A percentile compares a stretch with the other conserved stretches of the same genome.
These are phyloP conservation scores for Callyntrura sp. DNA, from an alignment of 2,888 invertebrate genomes.

Conservation along the genomic window DNA sequence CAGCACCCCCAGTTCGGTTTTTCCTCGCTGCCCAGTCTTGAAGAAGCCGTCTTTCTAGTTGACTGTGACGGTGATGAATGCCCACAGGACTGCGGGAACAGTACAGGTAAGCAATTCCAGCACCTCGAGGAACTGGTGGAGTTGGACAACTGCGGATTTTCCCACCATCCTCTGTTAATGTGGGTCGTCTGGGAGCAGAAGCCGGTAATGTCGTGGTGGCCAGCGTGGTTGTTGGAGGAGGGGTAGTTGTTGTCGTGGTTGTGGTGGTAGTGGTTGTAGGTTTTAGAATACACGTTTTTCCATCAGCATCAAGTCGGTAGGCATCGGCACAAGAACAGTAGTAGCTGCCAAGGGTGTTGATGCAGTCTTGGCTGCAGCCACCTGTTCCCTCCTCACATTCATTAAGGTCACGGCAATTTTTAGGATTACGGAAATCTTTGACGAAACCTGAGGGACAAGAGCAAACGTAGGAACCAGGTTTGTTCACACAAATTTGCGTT, in stretches of 20 bases:
- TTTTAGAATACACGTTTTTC: conserved; percentile 80
- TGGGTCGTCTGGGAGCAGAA: conserved; percentile 11
- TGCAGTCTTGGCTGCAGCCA: conserved; percentile 84
- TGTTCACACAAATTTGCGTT: conserved; percentile 87
- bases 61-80: conserved; percentile 83
- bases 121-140: conserved; percentile 83
- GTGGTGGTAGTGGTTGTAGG: conserved; percentile 83
- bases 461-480: conserved; percentile 87
- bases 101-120: conserved; percentile 83
- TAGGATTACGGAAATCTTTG: conserved; percentile 83
- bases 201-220: conserved; percentile 64
- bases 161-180: conserved; percentile 54
- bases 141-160: conserved; percentile 81
- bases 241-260: conserved; percentile 82
- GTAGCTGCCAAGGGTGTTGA: conserved; percentile 84
- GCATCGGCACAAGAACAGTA: conserved; percentile 84
- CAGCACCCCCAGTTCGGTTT: conserved; percentile 69
- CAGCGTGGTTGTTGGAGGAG: conserved; percentile 77
- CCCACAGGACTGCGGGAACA: conserved; percentile 83
- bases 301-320: conserved; percentile 81
- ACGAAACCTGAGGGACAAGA: conserved; percentile 87
- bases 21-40: conserved; percentile 83
- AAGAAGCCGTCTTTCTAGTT: conserved; percentile 81
- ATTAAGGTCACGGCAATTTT: conserved; percentile 84
- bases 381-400: conserved; percentile 84